Percentiles rank a stretch among this genome's conserved stretches.
phyloP scores from a whole-genome alignment of 1,140 invertebrate species.

The Anastrepha obliqua region DNA sequence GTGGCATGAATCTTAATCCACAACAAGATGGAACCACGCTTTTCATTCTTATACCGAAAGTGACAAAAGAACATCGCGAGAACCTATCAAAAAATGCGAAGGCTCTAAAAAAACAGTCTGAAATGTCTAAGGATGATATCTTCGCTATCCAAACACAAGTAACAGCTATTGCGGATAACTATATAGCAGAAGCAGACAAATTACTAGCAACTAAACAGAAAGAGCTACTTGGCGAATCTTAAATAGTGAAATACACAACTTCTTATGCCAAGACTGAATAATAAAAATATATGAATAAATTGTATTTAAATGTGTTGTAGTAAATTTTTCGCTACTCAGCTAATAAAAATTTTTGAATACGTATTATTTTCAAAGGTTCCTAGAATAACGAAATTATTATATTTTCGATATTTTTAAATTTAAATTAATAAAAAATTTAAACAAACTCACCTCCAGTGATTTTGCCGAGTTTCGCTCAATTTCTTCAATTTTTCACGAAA shows the following conservation, averaged over 20 bases:
- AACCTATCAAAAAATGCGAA: constrained; percentile 91
- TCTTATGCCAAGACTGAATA: neutral
- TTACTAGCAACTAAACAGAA: constrained; percentile 82
- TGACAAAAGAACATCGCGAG: constrained; percentile 94
- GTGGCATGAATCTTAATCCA: constrained; percentile 94
- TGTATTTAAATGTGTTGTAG: no score
- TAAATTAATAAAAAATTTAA: no score
- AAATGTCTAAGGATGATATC: constrained; percentile 81
- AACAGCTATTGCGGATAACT: constrained; percentile 80
- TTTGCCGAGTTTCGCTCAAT: constrained; percentile 61
- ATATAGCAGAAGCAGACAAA: constrained; percentile 80
- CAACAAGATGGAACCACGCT: constrained; percentile 94
- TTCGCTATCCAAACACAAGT: constrained; percentile 82
- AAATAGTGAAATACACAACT: neutral
- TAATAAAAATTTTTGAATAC: no score
- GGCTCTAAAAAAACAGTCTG: constrained; percentile 81
- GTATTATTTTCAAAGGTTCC: no score
- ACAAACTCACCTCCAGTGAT: constrained; percentile 65
- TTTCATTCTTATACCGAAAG: constrained; percentile 91
- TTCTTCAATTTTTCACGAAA: constrained; percentile 68
- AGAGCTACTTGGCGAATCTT: constrained; percentile 79
- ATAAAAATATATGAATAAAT: neutral
- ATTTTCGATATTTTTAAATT: no score
- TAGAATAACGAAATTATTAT: no score
- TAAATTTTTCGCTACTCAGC: no score